A percentile compares a stretch with the other conserved stretches of the same genome.
phyloP scores from a whole-genome alignment of 2,888 invertebrate species.

The Luperina nickerlii region DNA sequence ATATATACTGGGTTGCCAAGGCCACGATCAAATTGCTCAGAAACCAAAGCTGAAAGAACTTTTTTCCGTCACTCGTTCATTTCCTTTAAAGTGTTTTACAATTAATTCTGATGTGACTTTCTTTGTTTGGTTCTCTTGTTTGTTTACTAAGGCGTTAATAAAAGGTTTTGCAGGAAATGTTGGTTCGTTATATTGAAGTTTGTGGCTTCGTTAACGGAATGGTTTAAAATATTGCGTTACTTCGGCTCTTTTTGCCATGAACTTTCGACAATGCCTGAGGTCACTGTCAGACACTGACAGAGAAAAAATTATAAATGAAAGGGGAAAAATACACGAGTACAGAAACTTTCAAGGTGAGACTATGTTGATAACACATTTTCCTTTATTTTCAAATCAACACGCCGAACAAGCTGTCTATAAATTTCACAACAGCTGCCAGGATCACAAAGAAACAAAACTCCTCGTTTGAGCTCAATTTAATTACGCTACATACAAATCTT shows the following conservation, averaged over 20 bases:
- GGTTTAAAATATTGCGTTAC: background rate
- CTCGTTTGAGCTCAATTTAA: constrained; percentile 55
- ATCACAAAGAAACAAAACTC: constrained; percentile 44
- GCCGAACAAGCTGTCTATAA: constrained; percentile 31
- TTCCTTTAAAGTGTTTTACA: constrained; percentile 66
- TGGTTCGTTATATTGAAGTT: constrained; percentile 18
- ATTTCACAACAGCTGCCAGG: constrained; percentile 28
- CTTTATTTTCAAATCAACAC: constrained; percentile 25
- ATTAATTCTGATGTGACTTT: constrained; percentile 67
- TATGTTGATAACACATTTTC: constrained; percentile 7
- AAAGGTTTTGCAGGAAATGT: constrained; percentile 36
- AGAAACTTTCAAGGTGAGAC: constrained; percentile 19
- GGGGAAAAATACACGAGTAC: too few relatives aligned
- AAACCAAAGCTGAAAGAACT: constrained; percentile 64
- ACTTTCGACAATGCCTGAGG: background rate
- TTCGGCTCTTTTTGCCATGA: background rate
- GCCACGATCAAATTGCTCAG: constrained; percentile 64
- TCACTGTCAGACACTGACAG: background rate
- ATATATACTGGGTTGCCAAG: constrained; percentile 68
- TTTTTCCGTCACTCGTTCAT: constrained; percentile 66
- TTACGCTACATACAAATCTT: constrained; percentile 51
- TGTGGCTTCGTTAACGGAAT: background rate
- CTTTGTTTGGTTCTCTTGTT: constrained; percentile 61
- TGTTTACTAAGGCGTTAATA: constrained; percentile 55
- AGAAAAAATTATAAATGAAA: background rate